phyloP scores from a whole-genome alignment of 2,888 invertebrate genomes.

The Oxycera nigricornis region DNA sequence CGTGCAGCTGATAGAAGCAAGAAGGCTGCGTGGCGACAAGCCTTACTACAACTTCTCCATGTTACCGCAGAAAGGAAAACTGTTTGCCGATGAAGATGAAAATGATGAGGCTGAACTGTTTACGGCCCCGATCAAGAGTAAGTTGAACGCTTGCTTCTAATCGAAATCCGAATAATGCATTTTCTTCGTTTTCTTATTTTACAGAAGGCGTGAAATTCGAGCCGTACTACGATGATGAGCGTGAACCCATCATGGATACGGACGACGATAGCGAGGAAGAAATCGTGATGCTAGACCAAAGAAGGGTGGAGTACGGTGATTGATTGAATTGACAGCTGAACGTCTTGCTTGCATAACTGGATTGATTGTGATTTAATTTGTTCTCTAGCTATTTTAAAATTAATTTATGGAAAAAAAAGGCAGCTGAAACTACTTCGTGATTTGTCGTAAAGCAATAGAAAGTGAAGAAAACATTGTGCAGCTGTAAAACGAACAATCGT shows the following conservation, averaged over 20 bases:
- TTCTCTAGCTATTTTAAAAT: neutral
- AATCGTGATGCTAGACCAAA: slow-evolving; percentile 45
- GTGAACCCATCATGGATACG: slow-evolving; percentile 67
- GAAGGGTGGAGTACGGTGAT: slow-evolving; percentile 41
- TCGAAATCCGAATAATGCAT: neutral
- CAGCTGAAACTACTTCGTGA: too few relatives aligned
- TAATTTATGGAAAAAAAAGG: too few relatives aligned
- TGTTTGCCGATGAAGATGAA: slow-evolving; percentile 57
- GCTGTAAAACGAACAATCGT: too few relatives aligned
- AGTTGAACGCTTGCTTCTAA: slow-evolving; percentile 48
- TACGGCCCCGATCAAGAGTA: slow-evolving; percentile 59
- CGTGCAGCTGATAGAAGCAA: slow-evolving; percentile 56
- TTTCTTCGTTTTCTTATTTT: slow-evolving; percentile 20
- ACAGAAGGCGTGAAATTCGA: slow-evolving; percentile 57
- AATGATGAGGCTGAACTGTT: slow-evolving; percentile 61
- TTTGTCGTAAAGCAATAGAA: too few relatives aligned
- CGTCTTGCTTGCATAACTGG: neutral
- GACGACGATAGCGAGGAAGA: slow-evolving; percentile 63
- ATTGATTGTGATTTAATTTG: neutral
- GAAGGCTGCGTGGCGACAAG: slow-evolving; percentile 53
- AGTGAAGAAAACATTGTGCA: too few relatives aligned
- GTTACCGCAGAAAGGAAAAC: slow-evolving; percentile 58
- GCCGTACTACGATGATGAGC: slow-evolving; percentile 78
- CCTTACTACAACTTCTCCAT: slow-evolving; percentile 60
- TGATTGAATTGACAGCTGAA: neutral